phyloP scores from a whole-genome alignment of 2,888 invertebrate genomes.

The Cheilosia soror region DNA sequence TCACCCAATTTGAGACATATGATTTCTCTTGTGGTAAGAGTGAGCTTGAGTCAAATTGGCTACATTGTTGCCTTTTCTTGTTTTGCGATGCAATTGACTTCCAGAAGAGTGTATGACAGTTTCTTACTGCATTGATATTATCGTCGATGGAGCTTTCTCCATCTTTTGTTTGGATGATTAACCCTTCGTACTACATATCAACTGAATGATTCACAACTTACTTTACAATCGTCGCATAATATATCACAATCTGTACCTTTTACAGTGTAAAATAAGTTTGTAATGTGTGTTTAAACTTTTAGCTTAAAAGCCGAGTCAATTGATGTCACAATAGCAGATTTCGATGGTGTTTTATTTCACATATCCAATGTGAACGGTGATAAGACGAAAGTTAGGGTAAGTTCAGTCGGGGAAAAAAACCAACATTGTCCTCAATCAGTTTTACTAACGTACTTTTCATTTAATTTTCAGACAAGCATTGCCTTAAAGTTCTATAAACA shows the following conservation, averaged over 20 bases:
- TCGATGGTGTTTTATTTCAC: constrained; percentile 99
- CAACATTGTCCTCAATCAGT: not conserved
- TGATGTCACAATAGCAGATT: constrained; percentile 97
- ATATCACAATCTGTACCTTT: not conserved
- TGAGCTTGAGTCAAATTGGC: too few species aligned
- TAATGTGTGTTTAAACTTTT: constrained; percentile 7
- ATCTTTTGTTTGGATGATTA: too few species aligned
- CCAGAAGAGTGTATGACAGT: too few species aligned
- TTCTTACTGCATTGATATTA: too few species aligned
- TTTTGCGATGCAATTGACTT: too few species aligned
- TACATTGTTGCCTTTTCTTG: too few species aligned
- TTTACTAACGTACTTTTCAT: not conserved
- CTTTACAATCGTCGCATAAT: too few species aligned
- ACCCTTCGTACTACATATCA: too few species aligned
- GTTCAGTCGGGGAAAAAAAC: constrained; percentile 79
- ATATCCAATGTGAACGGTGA: constrained; percentile 98
- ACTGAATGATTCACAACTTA: not conserved
- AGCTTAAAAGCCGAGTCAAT: constrained; percentile 95
- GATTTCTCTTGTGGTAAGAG: too few species aligned
- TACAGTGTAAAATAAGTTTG: not conserved
- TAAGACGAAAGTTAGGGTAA: constrained; percentile 98
- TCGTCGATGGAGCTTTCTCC: too few species aligned
- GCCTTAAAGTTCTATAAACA: constrained; percentile 99
- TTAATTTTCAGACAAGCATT: constrained; percentile 93
- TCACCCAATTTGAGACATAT: too few species aligned